Base-by-base conservation (phyloP, 2,888 invertebrate genomes). In the Plebejus argus region DNA sequence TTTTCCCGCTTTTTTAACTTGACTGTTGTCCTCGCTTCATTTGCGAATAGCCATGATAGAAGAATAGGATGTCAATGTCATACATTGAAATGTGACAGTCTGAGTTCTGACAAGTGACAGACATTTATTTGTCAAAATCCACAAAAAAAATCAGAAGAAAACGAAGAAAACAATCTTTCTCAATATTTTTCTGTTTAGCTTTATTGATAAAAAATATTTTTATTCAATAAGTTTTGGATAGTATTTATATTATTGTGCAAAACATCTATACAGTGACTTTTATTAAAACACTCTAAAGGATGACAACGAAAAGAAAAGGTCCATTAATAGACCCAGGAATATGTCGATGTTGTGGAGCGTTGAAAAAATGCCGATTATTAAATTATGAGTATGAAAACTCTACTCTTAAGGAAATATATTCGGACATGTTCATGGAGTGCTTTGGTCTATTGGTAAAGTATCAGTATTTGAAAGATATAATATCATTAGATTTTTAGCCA, bases 341-440 rank as follows among this genome's bases (percentile, higher is more conserved):
- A 23, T 93, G 92, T 80, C 83, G 92, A 78, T 93, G 92, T 81
- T 93, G 92, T 80, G 92, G 92, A 0, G 82, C 85, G 1, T 87
- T 89, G 82, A 92, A 92, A 81, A 92, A 90, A 83, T 94, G 93
- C 82, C 86, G 93, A 15, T 81, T 93, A 74, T 81, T 94, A 35
- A 93, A 91, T 78, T 82, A 87, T 0, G 92, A 92, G 83, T 94
- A 94, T 79, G 88, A 90, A n/a, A 86, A 86, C 81, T 86, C 86
- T 18, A 92, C 91, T 0, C 85, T 89, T 78, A 91, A 89, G 61
- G 93, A 93, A 80, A 80, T 91, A 0, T 94, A 94, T 82, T 89
- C 91, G 0, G 92, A 92, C 76, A 93, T 94, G 89, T 84, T 94
- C 39, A 86, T 92, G 88, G 93, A 93, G 78, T 92, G 92, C 79